Conservation (phyloP, 1,140 invertebrate genomes). For the Heliothis virescens region DNA sequence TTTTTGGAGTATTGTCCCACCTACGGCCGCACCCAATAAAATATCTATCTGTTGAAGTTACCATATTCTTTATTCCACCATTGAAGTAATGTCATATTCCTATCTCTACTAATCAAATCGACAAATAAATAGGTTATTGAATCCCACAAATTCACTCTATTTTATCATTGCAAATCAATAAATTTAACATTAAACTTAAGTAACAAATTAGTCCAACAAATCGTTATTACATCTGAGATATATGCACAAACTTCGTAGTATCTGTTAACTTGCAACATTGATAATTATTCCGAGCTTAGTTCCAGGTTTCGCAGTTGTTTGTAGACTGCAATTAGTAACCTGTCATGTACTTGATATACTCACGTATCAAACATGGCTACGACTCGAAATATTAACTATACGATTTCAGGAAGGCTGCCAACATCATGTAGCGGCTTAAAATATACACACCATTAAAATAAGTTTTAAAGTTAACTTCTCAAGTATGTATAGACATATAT, state of each 20-base stretch:
- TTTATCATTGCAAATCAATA: too few species aligned
- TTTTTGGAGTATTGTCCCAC: too few species aligned
- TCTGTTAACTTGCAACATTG: conserved; percentile 12
- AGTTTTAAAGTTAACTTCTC: too few species aligned
- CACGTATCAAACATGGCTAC: background rate
- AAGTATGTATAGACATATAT: too few species aligned
- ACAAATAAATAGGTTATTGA: too few species aligned
- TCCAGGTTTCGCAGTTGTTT: background rate
- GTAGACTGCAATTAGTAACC: conserved; percentile 22
- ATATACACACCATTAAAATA: background rate
- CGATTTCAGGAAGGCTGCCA: conserved; percentile 6
- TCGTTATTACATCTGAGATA: background rate
- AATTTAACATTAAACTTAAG: background rate
- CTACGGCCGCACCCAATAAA: too few species aligned
- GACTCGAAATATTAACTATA: background rate
- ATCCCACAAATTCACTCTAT: too few species aligned
- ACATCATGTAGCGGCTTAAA: conserved; percentile 3
- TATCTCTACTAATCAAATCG: too few species aligned
- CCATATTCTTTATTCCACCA: too few species aligned
- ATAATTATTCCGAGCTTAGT: background rate
- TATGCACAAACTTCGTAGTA: background rate
- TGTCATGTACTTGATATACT: background rate
- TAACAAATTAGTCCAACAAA: background rate
- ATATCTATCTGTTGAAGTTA: too few species aligned
- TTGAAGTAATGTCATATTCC: too few species aligned